Conservation (phyloP, 1,140 invertebrate genomes). For the Chionoecetes opilio region DNA sequence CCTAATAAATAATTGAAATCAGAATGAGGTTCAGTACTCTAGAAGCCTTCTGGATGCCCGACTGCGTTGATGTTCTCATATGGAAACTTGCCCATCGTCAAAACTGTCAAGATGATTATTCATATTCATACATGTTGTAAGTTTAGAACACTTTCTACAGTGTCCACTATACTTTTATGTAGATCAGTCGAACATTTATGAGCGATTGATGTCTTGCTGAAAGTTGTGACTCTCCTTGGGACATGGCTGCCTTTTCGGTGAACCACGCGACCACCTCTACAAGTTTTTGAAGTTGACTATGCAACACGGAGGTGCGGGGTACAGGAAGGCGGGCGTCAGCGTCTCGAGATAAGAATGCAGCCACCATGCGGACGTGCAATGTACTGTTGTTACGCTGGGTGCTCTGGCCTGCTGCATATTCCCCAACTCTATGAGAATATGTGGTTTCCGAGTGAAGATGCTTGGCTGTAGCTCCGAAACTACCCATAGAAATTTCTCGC, state of each 20-base stretch:
- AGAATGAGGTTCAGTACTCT: background rate
- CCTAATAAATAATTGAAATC: background rate
- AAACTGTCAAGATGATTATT: background rate
- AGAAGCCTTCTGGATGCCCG: background rate
- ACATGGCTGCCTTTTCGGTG: background rate
- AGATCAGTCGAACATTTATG: background rate
- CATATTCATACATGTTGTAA: too few relatives aligned
- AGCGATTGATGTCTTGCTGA: background rate
- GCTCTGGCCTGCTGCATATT: background rate
- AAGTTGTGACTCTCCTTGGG: background rate
- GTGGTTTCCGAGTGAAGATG: too few relatives aligned
- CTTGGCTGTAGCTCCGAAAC: too few relatives aligned
- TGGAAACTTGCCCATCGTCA: background rate
- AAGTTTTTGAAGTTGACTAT: background rate
- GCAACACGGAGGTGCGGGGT: background rate
- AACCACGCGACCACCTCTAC: background rate
- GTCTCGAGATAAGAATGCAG: conserved; percentile 8
- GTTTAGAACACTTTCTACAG: background rate
- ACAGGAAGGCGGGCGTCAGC: background rate
- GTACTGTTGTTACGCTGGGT: background rate
- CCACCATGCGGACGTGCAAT: background rate
- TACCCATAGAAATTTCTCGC: too few relatives aligned
- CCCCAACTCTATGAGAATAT: too few relatives aligned
- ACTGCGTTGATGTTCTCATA: background rate
- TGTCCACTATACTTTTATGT: background rate